A percentile compares a stretch with the other conserved stretches of the same genome.
Evolutionary conservation across 2,888 invertebrate genomes (phyloP).

Genomic region (Tridacna gigas): DNA sequence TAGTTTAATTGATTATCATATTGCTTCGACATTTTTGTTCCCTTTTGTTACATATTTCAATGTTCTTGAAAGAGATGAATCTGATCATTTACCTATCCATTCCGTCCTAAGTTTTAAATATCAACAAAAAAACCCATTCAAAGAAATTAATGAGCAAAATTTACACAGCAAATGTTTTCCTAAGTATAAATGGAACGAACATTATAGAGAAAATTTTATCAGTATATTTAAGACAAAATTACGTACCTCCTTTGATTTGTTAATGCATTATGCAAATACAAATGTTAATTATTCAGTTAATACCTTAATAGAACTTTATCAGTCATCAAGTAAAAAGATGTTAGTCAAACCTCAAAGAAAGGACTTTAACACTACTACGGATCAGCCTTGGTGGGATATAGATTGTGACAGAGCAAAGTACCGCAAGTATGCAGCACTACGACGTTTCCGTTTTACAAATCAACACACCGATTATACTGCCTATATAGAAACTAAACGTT

Average conservation of each 20-base stretch:
- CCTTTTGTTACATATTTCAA: slow-evolving; percentile 17
- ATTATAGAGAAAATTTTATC: background rate
- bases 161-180: background rate
- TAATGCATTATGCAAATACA: background rate
- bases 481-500: background rate
- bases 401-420: slow-evolving; percentile 14
- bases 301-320: background rate
- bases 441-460: background rate
- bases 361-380: too few relatives aligned
- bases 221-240: background rate
- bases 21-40: background rate
- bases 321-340: background rate
- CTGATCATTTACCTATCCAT: slow-evolving; percentile 26
- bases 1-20: slow-evolving; percentile 19
- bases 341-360: background rate
- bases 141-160: background rate
- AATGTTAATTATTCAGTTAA: background rate
- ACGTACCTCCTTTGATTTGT: background rate
- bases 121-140: background rate
- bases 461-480: background rate
- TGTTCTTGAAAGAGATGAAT: slow-evolving; percentile 10
- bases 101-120: background rate
- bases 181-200: background rate
- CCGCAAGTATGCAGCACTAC: background rate
- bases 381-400: slow-evolving; percentile 5